phyloP scores from a whole-genome alignment of 2,113 vertebrate genomes.

The Oenanthe oenanthe region DNA sequence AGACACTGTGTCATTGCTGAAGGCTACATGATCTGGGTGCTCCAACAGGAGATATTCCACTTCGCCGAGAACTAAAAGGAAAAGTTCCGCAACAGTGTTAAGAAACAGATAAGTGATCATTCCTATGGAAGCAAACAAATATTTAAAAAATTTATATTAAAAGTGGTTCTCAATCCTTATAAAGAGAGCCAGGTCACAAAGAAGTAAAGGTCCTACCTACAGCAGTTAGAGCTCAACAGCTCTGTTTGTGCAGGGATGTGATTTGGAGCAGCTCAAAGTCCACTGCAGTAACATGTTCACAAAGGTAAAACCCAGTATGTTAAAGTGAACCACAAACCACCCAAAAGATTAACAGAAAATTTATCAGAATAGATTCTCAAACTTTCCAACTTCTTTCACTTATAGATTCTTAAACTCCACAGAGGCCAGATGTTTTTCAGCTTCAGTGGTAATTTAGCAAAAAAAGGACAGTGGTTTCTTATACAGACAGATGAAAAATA shows the following conservation, averaged over 20 bases:
- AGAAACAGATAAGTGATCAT: not conserved
- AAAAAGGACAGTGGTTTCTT: not conserved
- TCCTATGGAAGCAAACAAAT: not conserved
- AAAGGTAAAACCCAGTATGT: not conserved
- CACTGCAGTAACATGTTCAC: not conserved
- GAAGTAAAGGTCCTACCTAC: not conserved
- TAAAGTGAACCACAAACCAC: not conserved
- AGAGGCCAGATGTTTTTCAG: not conserved
- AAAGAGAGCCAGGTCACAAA: not conserved
- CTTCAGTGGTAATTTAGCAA: not conserved
- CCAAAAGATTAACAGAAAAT: not conserved
- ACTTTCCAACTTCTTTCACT: not conserved
- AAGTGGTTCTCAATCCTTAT: not conserved
- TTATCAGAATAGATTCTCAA: not conserved
- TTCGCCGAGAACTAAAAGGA: constrained; percentile 83
- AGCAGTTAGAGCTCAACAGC: not conserved
- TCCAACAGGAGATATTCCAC: constrained; percentile 79
- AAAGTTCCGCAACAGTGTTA: constrained; percentile 4
- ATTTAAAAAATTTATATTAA: not conserved
- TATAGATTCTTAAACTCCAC: not conserved
- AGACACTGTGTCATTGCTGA: constrained; percentile 87
- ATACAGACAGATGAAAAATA: constrained; percentile 14
- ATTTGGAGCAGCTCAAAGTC: not conserved
- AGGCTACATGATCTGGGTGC: constrained; percentile 85
- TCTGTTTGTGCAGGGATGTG: not conserved